Evolutionary conservation across 1,140 invertebrate genomes (phyloP).

Genomic region (Drosophila ohnishii): DNA sequence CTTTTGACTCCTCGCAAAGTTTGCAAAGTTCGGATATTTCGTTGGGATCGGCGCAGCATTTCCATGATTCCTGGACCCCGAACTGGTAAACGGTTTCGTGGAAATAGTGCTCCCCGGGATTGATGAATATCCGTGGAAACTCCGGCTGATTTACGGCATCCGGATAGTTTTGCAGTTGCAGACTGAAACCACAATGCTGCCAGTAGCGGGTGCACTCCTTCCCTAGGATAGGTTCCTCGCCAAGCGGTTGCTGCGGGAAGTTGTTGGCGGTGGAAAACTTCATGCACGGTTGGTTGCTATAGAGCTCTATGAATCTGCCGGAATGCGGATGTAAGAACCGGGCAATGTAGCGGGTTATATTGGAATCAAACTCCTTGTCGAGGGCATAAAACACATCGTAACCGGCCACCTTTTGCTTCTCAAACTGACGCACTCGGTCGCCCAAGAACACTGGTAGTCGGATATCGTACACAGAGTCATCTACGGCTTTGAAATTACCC

Average conservation of each 20-base stretch:
- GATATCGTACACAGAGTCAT: slow-evolving; percentile 88
- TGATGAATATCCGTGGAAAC: slow-evolving; percentile 82
- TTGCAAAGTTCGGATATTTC: slow-evolving; percentile 1
- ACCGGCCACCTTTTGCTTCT: slow-evolving; percentile 82
- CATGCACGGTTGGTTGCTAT: slow-evolving; percentile 93
- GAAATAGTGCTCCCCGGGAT: slow-evolving; percentile 89
- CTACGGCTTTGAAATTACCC: slow-evolving; percentile 87
- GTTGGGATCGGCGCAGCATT: slow-evolving; percentile 26
- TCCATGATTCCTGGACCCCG: slow-evolving; percentile 33
- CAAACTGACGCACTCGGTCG: slow-evolving; percentile 81
- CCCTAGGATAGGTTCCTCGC: slow-evolving; percentile 85
- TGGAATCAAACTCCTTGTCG: slow-evolving; percentile 62
- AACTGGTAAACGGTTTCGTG: slow-evolving; percentile 83
- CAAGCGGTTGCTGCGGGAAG: slow-evolving; percentile 84
- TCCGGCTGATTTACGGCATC: slow-evolving; percentile 92
- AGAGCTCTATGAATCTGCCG: slow-evolving; percentile 88
- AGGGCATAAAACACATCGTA: slow-evolving; percentile 92
- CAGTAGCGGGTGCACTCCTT: slow-evolving; percentile 86
- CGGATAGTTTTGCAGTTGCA: slow-evolving; percentile 34
- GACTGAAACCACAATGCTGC: slow-evolving; percentile 24
- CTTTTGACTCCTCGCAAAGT: background rate
- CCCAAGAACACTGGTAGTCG: slow-evolving; percentile 85
- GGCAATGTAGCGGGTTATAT: slow-evolving; percentile 43
- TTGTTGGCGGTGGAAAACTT: slow-evolving; percentile 93
- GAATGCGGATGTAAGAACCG: slow-evolving; percentile 84